Evolutionary conservation across 2,888 invertebrate species (phyloP), one percentile per base, ranked within the genome.

Genomic region (Hemistola chrysoprasaria): DNA sequence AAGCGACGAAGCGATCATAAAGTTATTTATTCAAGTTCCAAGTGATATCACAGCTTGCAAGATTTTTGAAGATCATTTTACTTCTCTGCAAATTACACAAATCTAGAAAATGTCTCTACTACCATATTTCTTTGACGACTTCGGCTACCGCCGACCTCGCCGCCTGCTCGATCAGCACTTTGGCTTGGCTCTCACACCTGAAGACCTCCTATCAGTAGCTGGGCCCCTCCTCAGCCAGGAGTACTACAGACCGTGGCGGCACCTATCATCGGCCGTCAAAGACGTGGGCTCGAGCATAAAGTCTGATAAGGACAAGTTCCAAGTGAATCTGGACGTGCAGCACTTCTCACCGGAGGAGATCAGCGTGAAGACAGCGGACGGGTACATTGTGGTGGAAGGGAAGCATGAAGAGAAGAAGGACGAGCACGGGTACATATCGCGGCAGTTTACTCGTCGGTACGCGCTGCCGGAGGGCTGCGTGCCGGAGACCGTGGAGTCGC

Each of bases 321-420:
- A 84, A 62, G 92, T 94, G 0, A 92, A 91, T 54, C 72, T 95
- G 56, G 95, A 95, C 62, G 94, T 95, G 1, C 92, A 93, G 49
- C 93, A 95, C 54, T 95, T 95, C 58, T 72, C 91, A 6, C 95
- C 95, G 0, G 92, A 92, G 24, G 95, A 96, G 67, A 92, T 96
- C 23, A 89, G 90, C 4, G 95, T 96, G 5, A 95, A 94, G 75
- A 94, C 93, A 0, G 90, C 92, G 0, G 94, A 94, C 35, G 91
- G 92, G 26, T 90, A 79, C 32, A 90, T 96, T 8, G 90, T 95
- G 1, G 90, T 94, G 0, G 94, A 95, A 72, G 95, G 93, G 0
- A 94, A 93, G 65, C 95, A 96, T 59, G 94, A 94, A 57, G 95
- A 95, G 68, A 93, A 92, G 62, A 91, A 92, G 46, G 95, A 95